Percentiles rank a stretch among this genome's conserved stretches.
Conservation (phyloP, 1,140 invertebrate species). For the Dryas iulia region DNA sequence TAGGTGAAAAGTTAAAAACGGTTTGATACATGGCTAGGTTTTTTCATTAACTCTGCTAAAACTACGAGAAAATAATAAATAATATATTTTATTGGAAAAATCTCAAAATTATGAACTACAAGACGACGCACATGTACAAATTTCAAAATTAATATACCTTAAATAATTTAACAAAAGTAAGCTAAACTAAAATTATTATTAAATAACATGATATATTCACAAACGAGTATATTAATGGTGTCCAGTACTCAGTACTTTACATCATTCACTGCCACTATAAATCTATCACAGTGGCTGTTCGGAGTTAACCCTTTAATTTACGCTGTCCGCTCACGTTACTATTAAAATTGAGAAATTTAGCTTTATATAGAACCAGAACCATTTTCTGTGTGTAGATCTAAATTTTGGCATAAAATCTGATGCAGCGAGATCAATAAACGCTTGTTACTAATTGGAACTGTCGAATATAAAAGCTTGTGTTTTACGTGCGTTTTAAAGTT, state of each 20-base stretch:
- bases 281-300: conserved; percentile 42
- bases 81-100: too few relatives aligned
- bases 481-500: background rate
- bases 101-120: too few relatives aligned
- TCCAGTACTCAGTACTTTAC: conserved; percentile 26
- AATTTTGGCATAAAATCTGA: background rate
- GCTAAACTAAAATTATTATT: conserved; percentile 10
- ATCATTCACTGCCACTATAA: conserved; percentile 45
- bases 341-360: conserved; percentile 26
- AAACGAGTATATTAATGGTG: conserved; percentile 40
- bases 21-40: too few relatives aligned
- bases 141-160: too few relatives aligned
- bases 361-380: background rate
- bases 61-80: too few relatives aligned
- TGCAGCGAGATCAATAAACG: background rate
- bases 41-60: too few relatives aligned
- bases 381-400: background rate
- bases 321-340: conserved; percentile 27
- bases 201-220: conserved; percentile 42
- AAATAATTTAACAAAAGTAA: too few relatives aligned
- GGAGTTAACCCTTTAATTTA: conserved; percentile 31
- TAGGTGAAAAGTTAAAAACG: too few relatives aligned
- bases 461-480: background rate
- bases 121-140: too few relatives aligned
- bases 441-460: background rate